phyloP scores from a whole-genome alignment of 2,888 invertebrate genomes.

The Nymphalis urticae region DNA sequence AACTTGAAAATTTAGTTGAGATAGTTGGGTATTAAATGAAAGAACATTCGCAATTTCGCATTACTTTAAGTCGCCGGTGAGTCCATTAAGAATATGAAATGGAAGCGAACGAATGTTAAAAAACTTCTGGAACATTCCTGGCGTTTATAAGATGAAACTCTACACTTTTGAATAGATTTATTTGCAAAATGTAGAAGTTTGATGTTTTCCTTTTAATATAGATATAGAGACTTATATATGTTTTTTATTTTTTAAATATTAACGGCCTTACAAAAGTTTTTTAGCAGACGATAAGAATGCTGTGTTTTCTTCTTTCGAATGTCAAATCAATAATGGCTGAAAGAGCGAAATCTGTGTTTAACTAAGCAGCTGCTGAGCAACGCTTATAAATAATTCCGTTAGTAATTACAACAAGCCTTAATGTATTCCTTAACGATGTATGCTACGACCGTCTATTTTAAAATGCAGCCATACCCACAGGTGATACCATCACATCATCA shows the following conservation, averaged over 20 bases:
- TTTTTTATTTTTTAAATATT: constrained; percentile 7
- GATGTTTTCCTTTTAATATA: constrained; percentile 16
- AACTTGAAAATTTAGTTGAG: constrained; percentile 37
- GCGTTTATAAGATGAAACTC: constrained; percentile 53
- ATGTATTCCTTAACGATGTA: too few species aligned
- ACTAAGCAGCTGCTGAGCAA: too few species aligned
- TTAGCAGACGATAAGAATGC: too few species aligned
- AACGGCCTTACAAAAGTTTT: too few species aligned
- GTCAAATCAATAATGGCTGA: too few species aligned
- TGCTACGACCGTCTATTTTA: too few species aligned
- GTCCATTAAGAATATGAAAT: constrained; percentile 68
- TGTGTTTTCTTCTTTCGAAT: too few species aligned
- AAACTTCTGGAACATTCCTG: constrained; percentile 59
- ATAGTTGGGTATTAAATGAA: constrained; percentile 38
- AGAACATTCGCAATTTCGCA: constrained; percentile 39
- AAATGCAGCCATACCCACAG: too few species aligned
- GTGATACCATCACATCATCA: too few species aligned
- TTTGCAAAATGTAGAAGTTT: constrained; percentile 21
- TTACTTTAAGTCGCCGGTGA: constrained; percentile 50
- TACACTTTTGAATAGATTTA: constrained; percentile 54
- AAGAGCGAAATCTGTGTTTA: too few species aligned
- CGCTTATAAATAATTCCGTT: too few species aligned
- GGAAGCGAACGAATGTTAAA: constrained; percentile 57
- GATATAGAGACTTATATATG: constrained; percentile 13
- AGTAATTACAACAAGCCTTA: too few species aligned